A percentile compares a stretch with the other conserved stretches of the same genome.
Evolutionary conservation across 1,140 invertebrate species (phyloP).

Genomic region (Achroia grisella): DNA sequence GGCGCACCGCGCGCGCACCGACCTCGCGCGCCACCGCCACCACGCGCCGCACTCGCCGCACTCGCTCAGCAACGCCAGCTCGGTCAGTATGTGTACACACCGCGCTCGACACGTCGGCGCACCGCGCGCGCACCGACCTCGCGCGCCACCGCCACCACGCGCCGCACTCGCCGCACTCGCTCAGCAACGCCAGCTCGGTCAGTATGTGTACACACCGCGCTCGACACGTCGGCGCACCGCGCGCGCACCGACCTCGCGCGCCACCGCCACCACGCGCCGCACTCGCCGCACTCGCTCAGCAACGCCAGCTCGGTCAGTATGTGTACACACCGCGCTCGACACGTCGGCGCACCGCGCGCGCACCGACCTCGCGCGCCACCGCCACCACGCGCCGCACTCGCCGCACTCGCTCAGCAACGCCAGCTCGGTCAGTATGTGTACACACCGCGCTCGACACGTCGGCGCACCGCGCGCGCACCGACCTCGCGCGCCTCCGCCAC

Average conservation of each 20-base stretch:
- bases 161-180: constrained; percentile 58
- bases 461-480: constrained; percentile 87
- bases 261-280: constrained; percentile 63
- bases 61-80: constrained; percentile 79
- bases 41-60: constrained; percentile 59
- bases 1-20: constrained; percentile 87
- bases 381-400: constrained; percentile 59
- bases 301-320: constrained; percentile 79
- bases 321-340: constrained; percentile 9
- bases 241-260: constrained; percentile 90
- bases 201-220: constrained; percentile 30
- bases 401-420: constrained; percentile 76
- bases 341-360: constrained; percentile 81
- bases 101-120: constrained; percentile 37
- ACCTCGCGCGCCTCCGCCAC: constrained; percentile 79
- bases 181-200: constrained; percentile 81
- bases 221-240: constrained; percentile 74
- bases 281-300: constrained; percentile 71
- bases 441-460: not conserved
- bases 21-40: constrained; percentile 79
- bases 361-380: constrained; percentile 84
- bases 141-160: constrained; percentile 74
- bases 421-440: constrained; percentile 75
- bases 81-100: constrained; percentile 72
- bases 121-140: constrained; percentile 91